Evolutionary conservation across 1,140 invertebrate species (phyloP), one percentile per base, ranked within the genome.

Genomic region (Macrocentrus cingulum): DNA sequence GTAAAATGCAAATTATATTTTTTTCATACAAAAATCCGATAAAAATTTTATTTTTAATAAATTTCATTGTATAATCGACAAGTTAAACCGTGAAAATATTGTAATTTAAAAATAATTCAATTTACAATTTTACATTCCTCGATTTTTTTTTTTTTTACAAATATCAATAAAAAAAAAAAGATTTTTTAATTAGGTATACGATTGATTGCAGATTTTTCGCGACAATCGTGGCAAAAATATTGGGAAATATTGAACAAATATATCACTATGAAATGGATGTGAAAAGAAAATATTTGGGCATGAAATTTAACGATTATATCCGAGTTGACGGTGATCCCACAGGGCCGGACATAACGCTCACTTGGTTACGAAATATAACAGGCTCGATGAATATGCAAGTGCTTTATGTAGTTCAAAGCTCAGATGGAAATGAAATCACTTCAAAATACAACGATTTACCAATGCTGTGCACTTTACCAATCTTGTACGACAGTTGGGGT

Each of bases 271-370:
- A 13, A 22, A 34, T 56, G 6, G 29, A 48, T 13, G 13, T 56
- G 54, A 56, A 19, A 32, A 16, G 54, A 19, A 56, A 56, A 16
- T 56, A 48, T 48, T 18, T 56, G 25, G 49, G 25, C n/a, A 56
- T 56, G 54, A 34, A 48, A 34, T 48, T 56, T 32, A 56, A 56
- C 45, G 44, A 48, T 13, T 56, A 36, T 29, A 36, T 56, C 39
- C 42, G 54, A n/a, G 44, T 56, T 7, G 44, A 56, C 29, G 54
- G 44, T 8, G 56, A 57, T 50, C 46, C 56, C 34, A 50, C 56
- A 9, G 34, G 15, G 36, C 6, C 9, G n/a, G 22, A 57, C 19
- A 41, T 57, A 3, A 50, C 32, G n/a, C 18, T 57, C 13, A 57
- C 56, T 23, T 57, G 56, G 46, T 22, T 50, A 15, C 45, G 13